A percentile compares a stretch with the other conserved stretches of the same genome.
phyloP scores from a whole-genome alignment of 2,888 invertebrate genomes.

The Magallana nippona region DNA sequence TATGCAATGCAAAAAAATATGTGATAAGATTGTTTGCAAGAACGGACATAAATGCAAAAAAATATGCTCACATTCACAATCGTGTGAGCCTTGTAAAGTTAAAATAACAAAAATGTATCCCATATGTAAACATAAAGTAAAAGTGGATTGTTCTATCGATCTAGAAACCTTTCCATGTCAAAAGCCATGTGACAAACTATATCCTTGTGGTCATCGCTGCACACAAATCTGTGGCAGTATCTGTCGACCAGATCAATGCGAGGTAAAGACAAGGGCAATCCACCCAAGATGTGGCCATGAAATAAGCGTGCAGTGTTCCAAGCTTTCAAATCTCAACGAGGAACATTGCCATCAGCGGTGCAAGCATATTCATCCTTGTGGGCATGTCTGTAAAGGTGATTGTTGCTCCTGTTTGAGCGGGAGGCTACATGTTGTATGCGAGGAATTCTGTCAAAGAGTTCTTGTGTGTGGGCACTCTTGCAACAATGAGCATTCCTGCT shows the following conservation, averaged over 20 bases:
- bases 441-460: slow-evolving; percentile 82
- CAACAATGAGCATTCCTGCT: slow-evolving; percentile 69
- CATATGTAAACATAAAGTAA: slow-evolving; percentile 39
- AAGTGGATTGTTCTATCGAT: slow-evolving; percentile 35
- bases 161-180: slow-evolving; percentile 16
- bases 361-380: slow-evolving; percentile 65
- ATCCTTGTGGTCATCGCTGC: slow-evolving; percentile 44
- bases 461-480: slow-evolving; percentile 82
- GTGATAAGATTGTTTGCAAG: slow-evolving; percentile 30
- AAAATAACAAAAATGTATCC: slow-evolving; percentile 37
- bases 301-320: slow-evolving; percentile 36
- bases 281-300: slow-evolving; percentile 37
- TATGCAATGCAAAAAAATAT: slow-evolving; percentile 36
- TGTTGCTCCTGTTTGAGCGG: slow-evolving; percentile 80
- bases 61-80: slow-evolving; percentile 1
- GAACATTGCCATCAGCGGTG: slow-evolving; percentile 62
- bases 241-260: slow-evolving; percentile 34
- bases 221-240: slow-evolving; percentile 20
- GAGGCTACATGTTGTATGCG: slow-evolving; percentile 84
- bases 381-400: slow-evolving; percentile 54
- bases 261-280: neutral
- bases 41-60: slow-evolving; percentile 39
- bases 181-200: slow-evolving; percentile 17
- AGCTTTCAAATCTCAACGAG: neutral
- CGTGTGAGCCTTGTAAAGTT: slow-evolving; percentile 43